Base-by-base conservation (phyloP, 2,888 invertebrate species). In the Callyntrura guangdongensis region DNA sequence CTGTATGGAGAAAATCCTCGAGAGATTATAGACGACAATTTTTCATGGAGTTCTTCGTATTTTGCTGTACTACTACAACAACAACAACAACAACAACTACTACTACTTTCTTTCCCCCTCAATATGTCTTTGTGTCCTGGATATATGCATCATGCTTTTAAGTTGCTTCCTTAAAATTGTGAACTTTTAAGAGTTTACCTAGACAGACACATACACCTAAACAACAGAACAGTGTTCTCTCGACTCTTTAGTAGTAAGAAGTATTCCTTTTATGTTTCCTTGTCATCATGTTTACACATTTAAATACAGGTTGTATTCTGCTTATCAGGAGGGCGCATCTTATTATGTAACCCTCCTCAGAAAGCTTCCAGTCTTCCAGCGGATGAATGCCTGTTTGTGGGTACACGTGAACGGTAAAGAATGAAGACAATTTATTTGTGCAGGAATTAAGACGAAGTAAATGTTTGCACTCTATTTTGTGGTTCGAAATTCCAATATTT, bases 11-110 rank as follows among this genome's bases (percentile, higher is more conserved):
- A 88, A 91, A 93, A 93, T 92, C 91, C 93, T 92, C 93, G 47
- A 87, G 92, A 93, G 93, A 93, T 93, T 93, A 92, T 92, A 92
- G 84, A 82, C 88, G 84, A 84, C 92, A 91, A 93, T 93, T 93
- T 93, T 93, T 92, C 91, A 92, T 89, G 90, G 89, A 89, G 83
- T 79, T 92, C 86, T 90, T 81, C 90, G 81, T 87, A 6, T 45
- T 84, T 84, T 56, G 36, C 6, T 6, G 36, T 36, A 36, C n/a
- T n/a, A n/a, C n/a, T n/a, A n/a, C n/a, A n/a, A n/a, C n/a, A n/a
- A n/a, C n/a, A n/a, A n/a, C n/a, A n/a, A n/a, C n/a, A n/a, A n/a
- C n/a, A n/a, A n/a, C n/a, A n/a, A n/a, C n/a, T n/a, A n/a, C n/a
- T n/a, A n/a, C n/a, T n/a, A n/a, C n/a, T 59, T 27, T 79, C 36